Conservation (phyloP, 2,797 vertebrate genomes). For the Cynopterus sphinx region DNA sequence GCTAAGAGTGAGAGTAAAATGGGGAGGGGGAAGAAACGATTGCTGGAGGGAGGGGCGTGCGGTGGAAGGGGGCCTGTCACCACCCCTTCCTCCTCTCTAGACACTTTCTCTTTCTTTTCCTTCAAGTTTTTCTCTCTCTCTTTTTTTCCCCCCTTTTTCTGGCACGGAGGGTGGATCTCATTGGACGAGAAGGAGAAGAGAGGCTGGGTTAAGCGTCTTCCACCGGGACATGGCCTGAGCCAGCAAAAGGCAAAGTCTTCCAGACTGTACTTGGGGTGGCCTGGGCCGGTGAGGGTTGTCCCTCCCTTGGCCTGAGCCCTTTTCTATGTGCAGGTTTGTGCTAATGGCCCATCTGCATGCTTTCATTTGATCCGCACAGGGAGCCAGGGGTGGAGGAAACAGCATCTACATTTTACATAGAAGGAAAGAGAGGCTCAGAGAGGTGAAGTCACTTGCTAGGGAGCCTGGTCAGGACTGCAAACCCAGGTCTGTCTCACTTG, state of each 20-base stretch:
- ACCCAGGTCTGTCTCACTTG: not conserved
- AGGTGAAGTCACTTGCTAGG: not conserved
- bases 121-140: not conserved
- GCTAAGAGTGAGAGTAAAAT: not conserved
- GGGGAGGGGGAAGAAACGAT: not conserved
- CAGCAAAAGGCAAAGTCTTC: not conserved
- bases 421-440: not conserved
- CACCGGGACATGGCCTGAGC: not conserved
- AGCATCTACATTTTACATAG: not conserved
- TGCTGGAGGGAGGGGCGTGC: too few relatives aligned
- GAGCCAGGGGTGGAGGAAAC: not conserved
- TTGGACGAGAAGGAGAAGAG: not conserved
- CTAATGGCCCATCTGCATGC: not conserved
- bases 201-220: not conserved
- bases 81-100: too few relatives aligned
- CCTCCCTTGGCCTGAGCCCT: not conserved
- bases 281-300: rapidly evolving
- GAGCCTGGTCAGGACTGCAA: not conserved
- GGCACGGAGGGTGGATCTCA: not conserved
- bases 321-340: not conserved
- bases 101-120: not conserved
- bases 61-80: too few relatives aligned
- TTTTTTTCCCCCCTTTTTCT: not conserved
- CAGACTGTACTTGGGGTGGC: not conserved
- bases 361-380: not conserved